Base-by-base conservation (phyloP, 2,797 vertebrate species). In the Peromyscus melanophrys region DNA sequence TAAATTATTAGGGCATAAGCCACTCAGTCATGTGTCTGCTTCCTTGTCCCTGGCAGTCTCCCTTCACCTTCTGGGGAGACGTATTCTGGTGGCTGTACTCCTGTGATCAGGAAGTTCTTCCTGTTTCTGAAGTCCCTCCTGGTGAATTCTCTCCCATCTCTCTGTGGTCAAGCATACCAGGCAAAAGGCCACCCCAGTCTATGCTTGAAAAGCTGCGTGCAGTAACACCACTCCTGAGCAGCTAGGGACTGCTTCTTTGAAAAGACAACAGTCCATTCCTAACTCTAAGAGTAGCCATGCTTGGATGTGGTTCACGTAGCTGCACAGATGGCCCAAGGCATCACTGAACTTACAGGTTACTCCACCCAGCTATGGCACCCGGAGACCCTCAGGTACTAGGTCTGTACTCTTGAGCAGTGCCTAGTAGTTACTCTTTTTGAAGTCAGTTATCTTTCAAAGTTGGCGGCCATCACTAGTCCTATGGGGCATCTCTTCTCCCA, bases 321-420 rank as follows among this genome's bases (percentile, higher is more conserved):
- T 59, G 9, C 49, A 7, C 11, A 19, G 73, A 14, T 0, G 43
- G 63, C 49, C 55, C 40, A 1, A n/a, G 43, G 57, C 81, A 2
- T 57, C 21, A 1, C 0, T 5, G 16, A 84, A 9, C 40, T 40
- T 7, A 13, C 11, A 40, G 12, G 63, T 46, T 49, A 49, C 63
- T 23, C 40, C 43, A 8, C 40, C 59, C n/a, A 23, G 40, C 88
- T 1, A 1, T 0, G 14, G 8, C 0, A 6, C 34, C 6, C 3
- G 0, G 77, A 88, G 65, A 63, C 43, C 77, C 63, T 83, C 25
- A 12, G 46, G 23, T 25, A 40, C 67, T 0, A 14, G 61, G 43
- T 21, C 34, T 57, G 29, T 25, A 40, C 49, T 14, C 29, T 40
- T 37, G 11, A 46, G 2, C 1, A 27, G 78, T 34, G 49, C 67